Evolutionary conservation across 2,888 invertebrate species (phyloP).

Genomic region (Geophilus truncorum): DNA sequence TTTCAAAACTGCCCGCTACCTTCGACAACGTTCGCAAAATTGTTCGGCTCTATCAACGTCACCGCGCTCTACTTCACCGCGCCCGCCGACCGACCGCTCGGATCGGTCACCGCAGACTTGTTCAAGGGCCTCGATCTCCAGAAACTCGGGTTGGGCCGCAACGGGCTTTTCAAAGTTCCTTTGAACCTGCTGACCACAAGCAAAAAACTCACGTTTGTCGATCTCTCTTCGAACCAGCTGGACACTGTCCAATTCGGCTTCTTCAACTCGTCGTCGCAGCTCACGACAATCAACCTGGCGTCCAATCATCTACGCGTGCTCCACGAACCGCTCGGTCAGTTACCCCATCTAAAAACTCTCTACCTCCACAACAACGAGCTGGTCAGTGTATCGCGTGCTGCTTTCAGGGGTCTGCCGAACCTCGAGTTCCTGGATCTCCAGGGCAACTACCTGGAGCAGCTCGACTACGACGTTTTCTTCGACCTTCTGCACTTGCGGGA

Average conservation of each 20-base stretch:
- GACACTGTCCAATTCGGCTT: conserved; percentile 20
- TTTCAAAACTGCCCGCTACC: not conserved
- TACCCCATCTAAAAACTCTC: conserved; percentile 24
- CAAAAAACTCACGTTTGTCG: not conserved
- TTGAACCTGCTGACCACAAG: not conserved
- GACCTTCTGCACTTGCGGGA: conserved; percentile 47
- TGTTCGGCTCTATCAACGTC: not conserved
- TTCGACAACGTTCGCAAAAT: not conserved
- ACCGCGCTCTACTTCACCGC: not conserved
- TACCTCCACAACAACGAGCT: conserved; percentile 28
- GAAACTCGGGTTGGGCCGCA: not conserved
- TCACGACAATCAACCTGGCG: not conserved
- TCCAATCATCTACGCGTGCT: not conserved
- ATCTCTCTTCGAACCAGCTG: not conserved
- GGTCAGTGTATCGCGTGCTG: conserved; percentile 54
- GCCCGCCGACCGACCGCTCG: not conserved
- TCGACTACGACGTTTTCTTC: conserved; percentile 60
- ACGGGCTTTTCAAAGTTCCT: not conserved
- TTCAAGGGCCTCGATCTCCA: not conserved
- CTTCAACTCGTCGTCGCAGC: conserved; percentile 8
- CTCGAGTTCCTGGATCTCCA: conserved; percentile 62
- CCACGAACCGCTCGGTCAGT: not conserved
- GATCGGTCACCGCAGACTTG: not conserved
- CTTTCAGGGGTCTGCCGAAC: conserved; percentile 58
- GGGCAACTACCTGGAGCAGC: conserved; percentile 60